phyloP scores from a whole-genome alignment of 1,140 invertebrate species.

The Leptestheria dahalacensis region DNA sequence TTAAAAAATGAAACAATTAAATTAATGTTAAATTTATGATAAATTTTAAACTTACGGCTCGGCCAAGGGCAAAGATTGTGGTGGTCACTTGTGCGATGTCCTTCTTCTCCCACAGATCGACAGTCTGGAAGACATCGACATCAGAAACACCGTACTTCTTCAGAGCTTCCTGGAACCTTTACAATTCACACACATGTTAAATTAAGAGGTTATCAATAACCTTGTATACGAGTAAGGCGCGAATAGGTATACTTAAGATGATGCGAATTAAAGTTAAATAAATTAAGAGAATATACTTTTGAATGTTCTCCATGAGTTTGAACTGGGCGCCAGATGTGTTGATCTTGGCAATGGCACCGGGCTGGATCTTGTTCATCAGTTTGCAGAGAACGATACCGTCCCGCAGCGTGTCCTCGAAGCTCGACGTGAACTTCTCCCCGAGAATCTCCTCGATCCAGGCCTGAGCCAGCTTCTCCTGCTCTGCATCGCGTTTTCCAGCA shows the following conservation, averaged over 20 bases:
- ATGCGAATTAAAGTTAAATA: conserved; percentile 33
- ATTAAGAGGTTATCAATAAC: too few relatives aligned
- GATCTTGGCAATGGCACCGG: conserved; percentile 67
- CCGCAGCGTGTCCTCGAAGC: conserved; percentile 61
- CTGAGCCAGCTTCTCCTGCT: conserved; percentile 73
- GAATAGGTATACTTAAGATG: too few relatives aligned
- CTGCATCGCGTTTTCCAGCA: conserved; percentile 71
- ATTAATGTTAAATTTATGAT: not conserved
- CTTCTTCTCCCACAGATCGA: conserved; percentile 86
- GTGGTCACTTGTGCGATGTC: conserved; percentile 86
- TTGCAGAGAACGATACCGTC: conserved; percentile 74
- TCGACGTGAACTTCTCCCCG: conserved; percentile 58
- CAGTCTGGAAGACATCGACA: conserved; percentile 89
- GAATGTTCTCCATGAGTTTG: conserved; percentile 88
- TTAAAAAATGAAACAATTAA: too few relatives aligned
- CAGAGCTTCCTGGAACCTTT: conserved; percentile 75
- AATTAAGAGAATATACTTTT: conserved; percentile 41
- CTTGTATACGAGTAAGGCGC: too few relatives aligned
- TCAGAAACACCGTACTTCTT: conserved; percentile 77
- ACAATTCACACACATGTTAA: not conserved
- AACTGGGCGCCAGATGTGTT: conserved; percentile 75
- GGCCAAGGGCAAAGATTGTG: conserved; percentile 79
- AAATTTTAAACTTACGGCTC: conserved; percentile 48
- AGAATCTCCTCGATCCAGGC: conserved; percentile 79
- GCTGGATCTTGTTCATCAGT: conserved; percentile 71